Evolutionary conservation across 1,140 invertebrate species (phyloP), one percentile per base, ranked within the genome.

Genomic region (Tetramorium simillimum): DNA sequence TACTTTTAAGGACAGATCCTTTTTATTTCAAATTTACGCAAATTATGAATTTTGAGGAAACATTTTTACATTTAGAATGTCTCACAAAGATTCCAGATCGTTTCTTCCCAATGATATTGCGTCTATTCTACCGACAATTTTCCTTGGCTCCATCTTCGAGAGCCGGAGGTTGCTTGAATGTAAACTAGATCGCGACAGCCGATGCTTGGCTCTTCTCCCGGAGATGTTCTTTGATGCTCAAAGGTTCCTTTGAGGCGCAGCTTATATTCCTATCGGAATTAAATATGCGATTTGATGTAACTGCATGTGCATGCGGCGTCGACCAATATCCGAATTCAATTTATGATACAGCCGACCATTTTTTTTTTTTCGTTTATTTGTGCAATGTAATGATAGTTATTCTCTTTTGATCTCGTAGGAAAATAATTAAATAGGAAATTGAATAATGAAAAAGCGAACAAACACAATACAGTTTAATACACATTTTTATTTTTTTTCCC

Each of bases 221-320:
- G n/a, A 43, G 53, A 84, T 84, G 56, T 73, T 53, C 69, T 84
- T 84, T 84, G 80, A 84, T 63, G 69, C 53, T 84, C 80, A 84
- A 84, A 84, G 80, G 40, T 14, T 49, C 53, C 80, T 84, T 84
- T 84, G 80, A 84, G 49, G 53, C 69, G 21, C 49, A n/a, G 80
- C 80, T 84, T 84, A 84, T 84, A 84, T 84, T 84, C 80, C 80
- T 62, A 84, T 84, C 80, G 80, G 80, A 84, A 84, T 84, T 84
- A 84, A 84, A 84, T 84, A 84, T 84, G 80, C 80, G 80, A 84
- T 84, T 84, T 84, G 69, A 75, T 84, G 69, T 84, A 84, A 84
- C 80, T 84, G 80, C 80, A 53, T 84, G 80, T 73, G 80, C 80
- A 60, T 21, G 80, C 69, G 69, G 53, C 67, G 37, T 33, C 80